Evolutionary conservation across 1,140 invertebrate species (phyloP), one percentile per base, ranked within the genome.

Genomic region (Drosophila biarmipes): DNA sequence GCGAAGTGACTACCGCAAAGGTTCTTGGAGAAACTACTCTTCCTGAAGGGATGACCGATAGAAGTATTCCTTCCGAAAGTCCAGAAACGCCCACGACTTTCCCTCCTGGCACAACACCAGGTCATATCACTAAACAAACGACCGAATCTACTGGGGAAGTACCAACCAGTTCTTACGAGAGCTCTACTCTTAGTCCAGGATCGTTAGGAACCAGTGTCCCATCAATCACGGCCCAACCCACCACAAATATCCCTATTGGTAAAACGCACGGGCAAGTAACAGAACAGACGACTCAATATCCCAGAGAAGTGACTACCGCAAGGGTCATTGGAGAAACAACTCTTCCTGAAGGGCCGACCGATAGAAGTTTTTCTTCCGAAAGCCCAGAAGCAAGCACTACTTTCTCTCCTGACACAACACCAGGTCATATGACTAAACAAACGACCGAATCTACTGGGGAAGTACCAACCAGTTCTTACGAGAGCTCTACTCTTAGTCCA

Each of bases 401-500:
- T n/a, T n/a, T 38, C 12, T 11, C 46, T 6, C 11, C n/a, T 2
- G 31, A 34, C 11, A 53, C 57, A 7, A 37, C 45, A 17, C n/a
- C 7, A 3, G 59, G 7, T 0, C 15, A 21, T 14, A 54, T 15
- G 14, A 43, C 59, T 27, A 7, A 35, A 12, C 19, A 17, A 19
- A 38, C 57, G 7, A 57, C 52, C 35, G 40, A 63, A 7, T n/a
- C 37, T 6, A 7, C n/a, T n/a, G 15, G 37, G 6, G 14, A 15
- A 38, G 37, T 38, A n/a, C 37, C 56, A 27, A 10, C 29, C 2
- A 31, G 29, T 31, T 31, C 29, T 10, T 31, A 10, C 29, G 29
- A 31, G 1, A 31, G 29, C 8, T 46, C 45, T 1, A 46, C 45
- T 27, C 21, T 27, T n/a, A 14, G 14, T 8, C 7, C 14, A 27